These are phyloP conservation scores for Patella vulgata DNA, from an alignment of 1,140 invertebrate species.

Conservation along the genomic window DNA sequence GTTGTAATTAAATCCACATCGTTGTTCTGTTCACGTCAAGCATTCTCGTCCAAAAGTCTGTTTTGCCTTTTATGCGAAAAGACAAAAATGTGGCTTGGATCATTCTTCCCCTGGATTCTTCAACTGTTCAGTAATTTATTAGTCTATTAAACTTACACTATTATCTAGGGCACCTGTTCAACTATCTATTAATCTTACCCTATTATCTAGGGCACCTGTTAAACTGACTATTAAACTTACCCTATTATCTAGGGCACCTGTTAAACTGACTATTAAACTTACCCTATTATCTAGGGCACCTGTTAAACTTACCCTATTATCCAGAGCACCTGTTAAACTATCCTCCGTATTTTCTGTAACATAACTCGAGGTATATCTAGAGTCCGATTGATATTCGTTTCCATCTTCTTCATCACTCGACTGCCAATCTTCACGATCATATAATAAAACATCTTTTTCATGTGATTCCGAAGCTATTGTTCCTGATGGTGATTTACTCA, in stretches of 20 bases:
- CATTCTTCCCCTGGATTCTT: too few species aligned
- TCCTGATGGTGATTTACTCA: slow-evolving; percentile 4
- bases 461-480: slow-evolving; percentile 6
- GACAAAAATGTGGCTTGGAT: too few species aligned
- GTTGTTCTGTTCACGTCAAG: too few species aligned
- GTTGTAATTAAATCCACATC: too few species aligned
- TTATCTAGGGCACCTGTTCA: too few species aligned
- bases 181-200: slow-evolving; percentile 73
- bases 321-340: slow-evolving; percentile 54
- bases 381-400: slow-evolving; percentile 30
- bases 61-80: too few species aligned
- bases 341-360: slow-evolving; percentile 61
- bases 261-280: too few species aligned
- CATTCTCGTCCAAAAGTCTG: too few species aligned
- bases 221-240: slow-evolving; percentile 69
- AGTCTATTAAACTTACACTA: too few species aligned
- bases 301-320: slow-evolving; percentile 79
- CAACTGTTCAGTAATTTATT: too few species aligned
- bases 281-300: too few species aligned
- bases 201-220: slow-evolving; percentile 71
- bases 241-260: slow-evolving; percentile 73
- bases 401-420: slow-evolving; percentile 1
- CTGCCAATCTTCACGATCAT: not conserved
- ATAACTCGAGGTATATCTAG: slow-evolving; percentile 57
- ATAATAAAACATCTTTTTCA: not conserved